These are phyloP conservation scores for Chymomyza fuscimana DNA, from an alignment of 2,888 invertebrate species.

Conservation along the genomic window DNA sequence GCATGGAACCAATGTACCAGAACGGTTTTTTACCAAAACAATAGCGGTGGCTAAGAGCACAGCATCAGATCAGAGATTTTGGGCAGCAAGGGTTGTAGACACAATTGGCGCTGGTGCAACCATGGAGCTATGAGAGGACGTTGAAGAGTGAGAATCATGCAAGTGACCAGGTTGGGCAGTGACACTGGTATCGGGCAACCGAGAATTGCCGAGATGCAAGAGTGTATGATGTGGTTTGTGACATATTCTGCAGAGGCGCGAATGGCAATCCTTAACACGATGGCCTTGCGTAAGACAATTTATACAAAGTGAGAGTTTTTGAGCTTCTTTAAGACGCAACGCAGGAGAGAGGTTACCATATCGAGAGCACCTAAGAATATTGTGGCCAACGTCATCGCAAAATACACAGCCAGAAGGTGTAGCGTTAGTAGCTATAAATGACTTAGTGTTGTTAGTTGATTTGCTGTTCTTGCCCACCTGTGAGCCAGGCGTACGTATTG, in stretches of 20 bases:
- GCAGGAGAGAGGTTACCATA: too few relatives aligned
- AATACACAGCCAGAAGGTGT: background rate
- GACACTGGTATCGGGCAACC: background rate
- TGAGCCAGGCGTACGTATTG: too few relatives aligned
- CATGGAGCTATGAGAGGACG: background rate
- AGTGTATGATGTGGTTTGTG: slow-evolving; percentile 2
- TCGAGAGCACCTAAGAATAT: too few relatives aligned
- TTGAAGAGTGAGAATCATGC: background rate
- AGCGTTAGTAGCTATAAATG: background rate
- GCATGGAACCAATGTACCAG: slow-evolving; percentile 21
- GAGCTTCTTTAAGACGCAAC: too few relatives aligned
- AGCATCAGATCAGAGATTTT: slow-evolving; percentile 10
- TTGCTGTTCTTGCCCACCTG: too few relatives aligned
- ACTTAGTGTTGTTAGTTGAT: too few relatives aligned
- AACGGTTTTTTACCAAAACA: slow-evolving; percentile 32
- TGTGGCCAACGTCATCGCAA: background rate
- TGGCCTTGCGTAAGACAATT: too few relatives aligned
- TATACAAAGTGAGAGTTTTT: too few relatives aligned
- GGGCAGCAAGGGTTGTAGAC: background rate
- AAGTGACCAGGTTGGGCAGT: background rate
- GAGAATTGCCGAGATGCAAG: slow-evolving; percentile 8
- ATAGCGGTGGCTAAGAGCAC: slow-evolving; percentile 23
- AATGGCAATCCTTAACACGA: too few relatives aligned
- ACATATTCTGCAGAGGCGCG: background rate
- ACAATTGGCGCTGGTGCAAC: background rate